Base-by-base conservation (phyloP, 2,888 invertebrate genomes). In the Stenolophus ochropezus region DNA sequence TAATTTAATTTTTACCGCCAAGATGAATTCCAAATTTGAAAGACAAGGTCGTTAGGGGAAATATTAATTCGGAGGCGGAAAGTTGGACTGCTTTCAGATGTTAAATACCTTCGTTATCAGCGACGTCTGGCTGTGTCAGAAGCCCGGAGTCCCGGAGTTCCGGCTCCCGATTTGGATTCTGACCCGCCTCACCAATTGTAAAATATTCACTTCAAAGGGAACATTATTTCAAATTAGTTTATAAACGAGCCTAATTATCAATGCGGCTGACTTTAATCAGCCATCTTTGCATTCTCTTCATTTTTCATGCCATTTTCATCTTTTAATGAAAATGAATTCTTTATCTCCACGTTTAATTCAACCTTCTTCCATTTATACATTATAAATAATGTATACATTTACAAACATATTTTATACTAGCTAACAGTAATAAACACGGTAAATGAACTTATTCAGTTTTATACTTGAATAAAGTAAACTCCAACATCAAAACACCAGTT, bases 1-100 rank as follows among this genome's bases (percentile, higher is more conserved):
- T 71, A 80, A 80, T 80, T 73, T 80, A 56, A 73, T 80, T 80
- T 80, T 80, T 80, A 80, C 42, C 18, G 79, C 51, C 53, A 75
- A 75, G 75, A 75, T 75, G 75, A 75, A 75, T 75, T 75, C 51
- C 20, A 21, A 73, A 73, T 73, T 49, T 49, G 14, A 69, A 47
- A 69, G 42, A 69, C 69, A 42, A 69, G 42, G 42, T 69, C 20
- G 69, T 73, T 47, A 73, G 8, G 49, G 23, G 49, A 49, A 73
- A 23, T 73, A 73, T 73, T 73, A 20, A 73, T 73, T 73, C 23
- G 21, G 23, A 49, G n/a, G 21, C 18, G 11, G 33, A 18, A 18
- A 69, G 18, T 33, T 3, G 18, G 42, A 42, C 16, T 73, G 53
- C 69, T 71, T 79, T 69, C 78, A 65, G 5, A 79, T 51, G 69